These are phyloP conservation scores for Uloborus diversus DNA, from an alignment of 1,140 invertebrate genomes.

Conservation along the genomic window DNA sequence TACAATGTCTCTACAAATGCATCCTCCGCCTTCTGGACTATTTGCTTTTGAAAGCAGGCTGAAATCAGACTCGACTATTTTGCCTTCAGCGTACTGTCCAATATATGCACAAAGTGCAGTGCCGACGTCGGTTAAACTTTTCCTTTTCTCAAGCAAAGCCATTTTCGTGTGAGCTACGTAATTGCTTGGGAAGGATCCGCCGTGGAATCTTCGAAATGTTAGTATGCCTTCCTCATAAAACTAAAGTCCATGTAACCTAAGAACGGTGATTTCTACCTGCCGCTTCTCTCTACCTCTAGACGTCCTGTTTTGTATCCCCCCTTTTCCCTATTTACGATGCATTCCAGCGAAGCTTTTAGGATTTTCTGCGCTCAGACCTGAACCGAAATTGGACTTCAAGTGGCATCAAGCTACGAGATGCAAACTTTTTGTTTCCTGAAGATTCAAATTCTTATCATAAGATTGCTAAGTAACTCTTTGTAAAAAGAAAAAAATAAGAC, in stretches of 20 bases:
- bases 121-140: conserved; percentile 26
- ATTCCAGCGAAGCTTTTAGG: conserved; percentile 35
- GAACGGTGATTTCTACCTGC: conserved; percentile 38
- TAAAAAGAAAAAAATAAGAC: not conserved
- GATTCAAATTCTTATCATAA: conserved; percentile 46
- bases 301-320: conserved; percentile 15
- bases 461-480: conserved; percentile 41
- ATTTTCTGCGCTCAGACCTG: not conserved
- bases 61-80: too few relatives aligned
- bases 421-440: not conserved
- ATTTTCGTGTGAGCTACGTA: conserved; percentile 46
- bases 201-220: conserved; percentile 20
- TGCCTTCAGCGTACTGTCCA: conserved; percentile 19
- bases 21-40: too few relatives aligned
- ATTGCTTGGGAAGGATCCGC: conserved; percentile 21
- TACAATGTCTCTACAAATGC: too few relatives aligned
- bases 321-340: conserved; percentile 45
- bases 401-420: conserved; percentile 14
- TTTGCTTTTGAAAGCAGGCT: too few relatives aligned
- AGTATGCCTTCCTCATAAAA: conserved; percentile 47
- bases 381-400: conserved; percentile 45
- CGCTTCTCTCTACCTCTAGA: not conserved
- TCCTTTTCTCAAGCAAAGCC: conserved; percentile 4
- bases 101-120: conserved; percentile 45
- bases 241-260: conserved; percentile 17